Percentiles rank a stretch among this genome's conserved stretches.
phyloP scores from a whole-genome alignment of 2,797 vertebrate genomes.

The Oreochromis mossambicus region DNA sequence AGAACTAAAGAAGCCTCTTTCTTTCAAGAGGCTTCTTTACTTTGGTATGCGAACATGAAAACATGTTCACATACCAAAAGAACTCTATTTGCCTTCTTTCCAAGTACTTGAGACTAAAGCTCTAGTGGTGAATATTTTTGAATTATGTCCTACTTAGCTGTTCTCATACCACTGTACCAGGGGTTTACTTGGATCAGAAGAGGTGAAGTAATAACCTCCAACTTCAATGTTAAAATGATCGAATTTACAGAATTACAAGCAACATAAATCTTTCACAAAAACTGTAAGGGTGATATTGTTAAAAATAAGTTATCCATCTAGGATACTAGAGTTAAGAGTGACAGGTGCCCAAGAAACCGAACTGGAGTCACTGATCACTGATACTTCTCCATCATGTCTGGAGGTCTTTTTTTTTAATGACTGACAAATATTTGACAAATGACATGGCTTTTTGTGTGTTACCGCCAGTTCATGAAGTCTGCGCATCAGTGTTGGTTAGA shows the following conservation, averaged over 20 bases:
- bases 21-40: not conserved
- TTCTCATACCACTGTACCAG: not conserved
- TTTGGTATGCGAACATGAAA: not conserved
- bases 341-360: not conserved
- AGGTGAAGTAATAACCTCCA: not conserved
- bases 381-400: not conserved
- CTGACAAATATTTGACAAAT: not conserved
- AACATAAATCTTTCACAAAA: not conserved
- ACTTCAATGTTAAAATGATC: not conserved
- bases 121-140: not conserved
- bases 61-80: not conserved
- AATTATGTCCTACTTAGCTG: not conserved
- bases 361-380: not conserved
- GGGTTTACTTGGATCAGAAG: not conserved
- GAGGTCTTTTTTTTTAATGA: not conserved
- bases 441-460: not conserved
- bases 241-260: not conserved
- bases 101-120: not conserved
- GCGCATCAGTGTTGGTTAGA: not conserved
- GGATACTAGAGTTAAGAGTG: not conserved
- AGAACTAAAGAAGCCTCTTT: not conserved
- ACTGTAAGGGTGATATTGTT: not conserved
- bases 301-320: not conserved
- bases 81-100: not conserved
- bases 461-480: not conserved